Percentiles rank a stretch among this genome's conserved stretches.
Conservation (phyloP, 2,888 invertebrate species). For the Neelides folsomi region DNA sequence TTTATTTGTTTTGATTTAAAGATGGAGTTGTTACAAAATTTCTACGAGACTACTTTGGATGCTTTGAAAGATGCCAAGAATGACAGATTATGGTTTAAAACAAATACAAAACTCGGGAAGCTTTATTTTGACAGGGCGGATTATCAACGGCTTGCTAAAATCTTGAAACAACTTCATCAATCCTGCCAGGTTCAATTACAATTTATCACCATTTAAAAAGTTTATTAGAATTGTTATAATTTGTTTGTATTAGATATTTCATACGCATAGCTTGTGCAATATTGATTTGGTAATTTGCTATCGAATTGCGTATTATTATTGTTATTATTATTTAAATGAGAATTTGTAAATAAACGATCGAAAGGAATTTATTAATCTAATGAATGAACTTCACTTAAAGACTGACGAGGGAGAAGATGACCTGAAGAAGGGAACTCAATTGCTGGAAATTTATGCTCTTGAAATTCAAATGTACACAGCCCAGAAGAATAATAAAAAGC, state of each 20-base stretch:
- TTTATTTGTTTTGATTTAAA: slow-evolving; percentile 38
- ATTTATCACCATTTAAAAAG: too few relatives aligned
- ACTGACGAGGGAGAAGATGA: slow-evolving; percentile 97
- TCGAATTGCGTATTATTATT: too few relatives aligned
- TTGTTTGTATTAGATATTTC: too few relatives aligned
- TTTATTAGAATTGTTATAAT: too few relatives aligned
- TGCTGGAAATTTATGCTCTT: slow-evolving; percentile 93
- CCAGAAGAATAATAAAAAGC: slow-evolving; percentile 97
- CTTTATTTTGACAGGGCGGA: slow-evolving; percentile 93
- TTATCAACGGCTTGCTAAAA: slow-evolving; percentile 85
- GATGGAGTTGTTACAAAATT: slow-evolving; percentile 96
- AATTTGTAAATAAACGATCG: too few relatives aligned
- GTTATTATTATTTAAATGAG: too few relatives aligned
- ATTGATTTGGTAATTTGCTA: too few relatives aligned
- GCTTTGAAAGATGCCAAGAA: slow-evolving; percentile 96
- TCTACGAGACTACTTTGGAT: slow-evolving; percentile 92
- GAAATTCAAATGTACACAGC: slow-evolving; percentile 99
- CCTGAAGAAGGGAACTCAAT: slow-evolving; percentile 90
- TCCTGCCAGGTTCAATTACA: slow-evolving; percentile 94
- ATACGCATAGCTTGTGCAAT: too few relatives aligned
- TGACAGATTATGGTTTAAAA: slow-evolving; percentile 98
- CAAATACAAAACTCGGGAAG: slow-evolving; percentile 96
- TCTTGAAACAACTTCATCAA: slow-evolving; percentile 89
- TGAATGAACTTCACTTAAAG: slow-evolving; percentile 45
- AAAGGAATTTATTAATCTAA: too few relatives aligned